A percentile compares a stretch with the other conserved stretches of the same genome.
Evolutionary conservation across 2,113 vertebrate species (phyloP).

Genomic region (Lipotes vexillifer): DNA sequence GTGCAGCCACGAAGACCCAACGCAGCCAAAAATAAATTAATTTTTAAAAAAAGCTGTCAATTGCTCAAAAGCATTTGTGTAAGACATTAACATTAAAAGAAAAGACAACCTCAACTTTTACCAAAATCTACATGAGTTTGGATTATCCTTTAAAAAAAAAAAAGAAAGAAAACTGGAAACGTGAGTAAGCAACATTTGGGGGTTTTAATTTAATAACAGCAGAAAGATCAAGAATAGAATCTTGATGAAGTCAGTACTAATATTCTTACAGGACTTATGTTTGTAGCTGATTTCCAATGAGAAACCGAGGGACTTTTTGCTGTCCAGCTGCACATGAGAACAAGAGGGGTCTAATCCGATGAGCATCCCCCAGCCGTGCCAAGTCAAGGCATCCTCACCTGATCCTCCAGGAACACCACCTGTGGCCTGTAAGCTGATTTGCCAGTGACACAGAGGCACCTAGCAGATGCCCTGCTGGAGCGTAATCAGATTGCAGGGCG

Average conservation of each 20-base stretch:
- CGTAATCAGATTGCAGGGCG: background rate
- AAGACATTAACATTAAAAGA: too few species aligned
- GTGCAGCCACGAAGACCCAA: too few species aligned
- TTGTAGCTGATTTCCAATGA: background rate
- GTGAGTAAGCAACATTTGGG: background rate
- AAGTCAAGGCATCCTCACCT: background rate
- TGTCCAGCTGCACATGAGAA: background rate
- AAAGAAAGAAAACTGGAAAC: background rate
- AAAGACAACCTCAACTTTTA: too few species aligned
- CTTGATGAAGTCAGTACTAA: background rate
- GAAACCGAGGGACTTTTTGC: background rate
- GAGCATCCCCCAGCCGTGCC: background rate
- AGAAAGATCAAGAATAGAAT: background rate
- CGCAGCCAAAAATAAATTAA: too few species aligned
- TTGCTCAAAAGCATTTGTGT: too few species aligned
- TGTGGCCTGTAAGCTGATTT: background rate
- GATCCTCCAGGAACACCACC: background rate
- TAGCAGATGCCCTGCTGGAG: background rate
- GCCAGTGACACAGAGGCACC: background rate
- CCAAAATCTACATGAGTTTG: too few species aligned
- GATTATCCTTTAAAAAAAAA: too few species aligned
- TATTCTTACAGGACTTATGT: background rate
- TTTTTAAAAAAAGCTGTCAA: too few species aligned
- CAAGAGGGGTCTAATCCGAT: background rate
- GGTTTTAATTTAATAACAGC: background rate